These are phyloP conservation scores for Corythornis vintsioides DNA, from an alignment of 2,113 vertebrate species.

Conservation along the genomic window DNA sequence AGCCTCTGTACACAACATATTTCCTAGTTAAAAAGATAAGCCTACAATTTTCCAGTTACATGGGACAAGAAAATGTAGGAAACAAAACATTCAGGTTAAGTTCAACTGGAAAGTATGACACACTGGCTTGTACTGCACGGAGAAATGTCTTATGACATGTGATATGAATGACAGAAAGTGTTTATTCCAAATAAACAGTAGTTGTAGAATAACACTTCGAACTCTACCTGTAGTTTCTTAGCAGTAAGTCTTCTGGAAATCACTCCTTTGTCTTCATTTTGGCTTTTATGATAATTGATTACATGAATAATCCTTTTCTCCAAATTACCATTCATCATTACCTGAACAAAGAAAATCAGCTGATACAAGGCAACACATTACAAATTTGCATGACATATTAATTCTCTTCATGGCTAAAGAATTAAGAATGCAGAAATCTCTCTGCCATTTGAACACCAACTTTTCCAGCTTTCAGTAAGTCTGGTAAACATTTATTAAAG, in stretches of 20 bases:
- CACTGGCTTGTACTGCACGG: not conserved
- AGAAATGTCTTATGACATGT: rapidly evolving
- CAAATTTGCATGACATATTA: not conserved
- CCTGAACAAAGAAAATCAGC: constrained; percentile 74
- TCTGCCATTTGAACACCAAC: not conserved
- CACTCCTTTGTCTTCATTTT: constrained; percentile 84
- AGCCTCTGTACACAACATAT: rapidly evolving
- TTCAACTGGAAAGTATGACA: not conserved
- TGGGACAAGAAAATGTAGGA: not conserved
- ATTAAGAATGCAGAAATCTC: not conserved
- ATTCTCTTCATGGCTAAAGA: not conserved
- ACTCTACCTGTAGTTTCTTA: constrained; percentile 92
- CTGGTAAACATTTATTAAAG: rapidly evolving
- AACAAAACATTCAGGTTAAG: not conserved
- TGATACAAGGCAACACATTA: not conserved
- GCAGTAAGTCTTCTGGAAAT: constrained; percentile 92
- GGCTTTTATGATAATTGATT: constrained; percentile 91
- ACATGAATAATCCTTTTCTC: constrained; percentile 92
- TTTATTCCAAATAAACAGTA: not conserved
- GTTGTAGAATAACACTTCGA: not conserved
- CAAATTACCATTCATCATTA: constrained; percentile 87
- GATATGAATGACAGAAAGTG: not conserved
- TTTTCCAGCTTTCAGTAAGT: not conserved
- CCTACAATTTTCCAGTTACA: not conserved
- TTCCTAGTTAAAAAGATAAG: not conserved